Evolutionary conservation across 2,113 vertebrate genomes (phyloP), one percentile per base, ranked within the genome.

Genomic region (Nibea coibor): DNA sequence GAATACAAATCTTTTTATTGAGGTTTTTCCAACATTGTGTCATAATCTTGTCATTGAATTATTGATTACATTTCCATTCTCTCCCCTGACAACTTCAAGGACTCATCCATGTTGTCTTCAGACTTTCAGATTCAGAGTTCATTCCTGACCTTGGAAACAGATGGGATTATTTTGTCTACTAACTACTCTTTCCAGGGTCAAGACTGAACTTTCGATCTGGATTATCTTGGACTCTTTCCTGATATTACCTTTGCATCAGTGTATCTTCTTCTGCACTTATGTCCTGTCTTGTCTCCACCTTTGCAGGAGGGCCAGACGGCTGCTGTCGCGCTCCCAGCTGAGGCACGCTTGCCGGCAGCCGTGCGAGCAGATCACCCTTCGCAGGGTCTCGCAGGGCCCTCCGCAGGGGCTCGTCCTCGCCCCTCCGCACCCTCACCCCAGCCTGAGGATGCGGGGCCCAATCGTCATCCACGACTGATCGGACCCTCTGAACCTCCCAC

Each of bases 391-490:
- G 74, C 94, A 94, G 84, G 93, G 63, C 54, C 91, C 89, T 0
- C 89, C 91, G 3, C 94, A 94, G 87, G 94, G 94, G 58, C 92
- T 93, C 1, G 88, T 95, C 69, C 91, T 94, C 2, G 90, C 93
- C 11, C 94, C 95, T 12, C 94, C 94, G 0, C 94, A 95, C 78
- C 95, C 95, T 24, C 95, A 96, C 89, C 95, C 95, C 89, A 95
- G 94, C 91, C 85, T 96, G 91, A 94, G 95, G 92, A 95, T 95
- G 94, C 93, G 95, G 71, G 95, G 95, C 48, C 95, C 95, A 90
- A 95, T 95, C 65, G 95, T 96, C 82, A 96, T 96, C 91, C 95
- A 96, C 11, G 95, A 96, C 93, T 96, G 93, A 96, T 58, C 1
- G 8, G 16, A 20, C 71, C 31, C 64, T 62, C 47, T 0, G 42